phyloP scores from a whole-genome alignment of 2,797 vertebrate genomes.

The Poliocrania exsul region DNA sequence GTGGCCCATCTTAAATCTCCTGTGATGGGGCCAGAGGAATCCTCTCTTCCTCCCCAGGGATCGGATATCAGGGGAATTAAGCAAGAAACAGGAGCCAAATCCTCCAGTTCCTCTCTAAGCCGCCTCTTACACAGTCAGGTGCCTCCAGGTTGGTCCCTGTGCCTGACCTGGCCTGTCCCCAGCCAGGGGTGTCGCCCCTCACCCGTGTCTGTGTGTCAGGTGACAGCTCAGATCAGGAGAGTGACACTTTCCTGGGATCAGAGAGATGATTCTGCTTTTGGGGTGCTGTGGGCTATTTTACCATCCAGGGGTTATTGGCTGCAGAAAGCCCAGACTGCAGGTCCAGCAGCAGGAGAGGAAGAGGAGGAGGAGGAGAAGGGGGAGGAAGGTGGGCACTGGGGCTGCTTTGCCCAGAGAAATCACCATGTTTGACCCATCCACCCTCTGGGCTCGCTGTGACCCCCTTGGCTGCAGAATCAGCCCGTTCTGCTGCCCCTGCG shows the following conservation, averaged over 20 bases:
- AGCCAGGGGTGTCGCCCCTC: not conserved
- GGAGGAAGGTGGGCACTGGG: not conserved
- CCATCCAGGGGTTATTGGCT: not conserved
- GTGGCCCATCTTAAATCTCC: not conserved
- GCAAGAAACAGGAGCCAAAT: conserved; percentile 46
- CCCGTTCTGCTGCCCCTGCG: accelerated
- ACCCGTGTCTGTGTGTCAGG: not conserved
- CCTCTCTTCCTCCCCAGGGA: not conserved
- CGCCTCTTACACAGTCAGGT: accelerated
- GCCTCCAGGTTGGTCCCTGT: not conserved
- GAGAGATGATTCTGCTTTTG: not conserved
- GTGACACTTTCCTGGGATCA: not conserved
- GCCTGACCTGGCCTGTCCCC: not conserved
- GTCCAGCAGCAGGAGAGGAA: not conserved
- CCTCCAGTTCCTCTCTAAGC: conserved; percentile 4
- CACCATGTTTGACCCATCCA: not conserved
- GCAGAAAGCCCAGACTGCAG: not conserved
- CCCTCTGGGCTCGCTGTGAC: accelerated
- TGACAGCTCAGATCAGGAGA: accelerated
- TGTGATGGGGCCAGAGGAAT: not conserved
- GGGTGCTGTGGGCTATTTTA: not conserved
- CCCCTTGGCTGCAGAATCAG: not conserved
- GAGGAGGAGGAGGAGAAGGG: not conserved
- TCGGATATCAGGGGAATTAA: conserved; percentile 26
- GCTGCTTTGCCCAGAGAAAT: not conserved